phyloP scores from a whole-genome alignment of 2,113 vertebrate species.

The Pandion haliaetus region DNA sequence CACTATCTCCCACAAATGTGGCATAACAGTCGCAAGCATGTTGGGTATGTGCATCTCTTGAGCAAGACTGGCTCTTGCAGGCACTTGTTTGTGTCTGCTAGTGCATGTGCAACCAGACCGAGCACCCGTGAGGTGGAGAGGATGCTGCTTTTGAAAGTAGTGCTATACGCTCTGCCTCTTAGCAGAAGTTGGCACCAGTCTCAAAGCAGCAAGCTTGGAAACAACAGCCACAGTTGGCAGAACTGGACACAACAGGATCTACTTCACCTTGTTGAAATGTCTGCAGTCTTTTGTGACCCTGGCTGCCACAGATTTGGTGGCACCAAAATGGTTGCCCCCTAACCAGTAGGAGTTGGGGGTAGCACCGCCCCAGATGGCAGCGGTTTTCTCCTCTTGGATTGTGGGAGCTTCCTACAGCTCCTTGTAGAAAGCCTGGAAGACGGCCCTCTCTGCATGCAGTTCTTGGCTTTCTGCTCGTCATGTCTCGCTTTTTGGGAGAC shows the following conservation, averaged over 20 bases:
- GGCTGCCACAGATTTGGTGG: neutral
- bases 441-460: too few relatives aligned
- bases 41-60: neutral
- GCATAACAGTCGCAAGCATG: neutral
- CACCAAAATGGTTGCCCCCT: neutral
- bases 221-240: neutral
- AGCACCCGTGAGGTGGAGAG: neutral
- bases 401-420: neutral
- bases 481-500: neutral
- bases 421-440: neutral
- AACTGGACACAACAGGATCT: neutral
- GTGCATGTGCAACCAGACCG: neutral
- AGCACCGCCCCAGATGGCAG: neutral
- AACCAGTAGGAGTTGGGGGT: neutral
- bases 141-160: neutral
- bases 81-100: neutral
- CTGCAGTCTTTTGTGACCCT: neutral
- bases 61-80: neutral
- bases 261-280: neutral
- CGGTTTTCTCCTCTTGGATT: neutral
- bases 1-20: neutral
- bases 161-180: neutral
- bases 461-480: neutral
- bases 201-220: neutral
- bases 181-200: neutral